A percentile compares a stretch with the other conserved stretches of the same genome.
These are phyloP conservation scores for Porphyrio hochstetteri DNA, from an alignment of 2,113 vertebrate species.

Conservation along the genomic window DNA sequence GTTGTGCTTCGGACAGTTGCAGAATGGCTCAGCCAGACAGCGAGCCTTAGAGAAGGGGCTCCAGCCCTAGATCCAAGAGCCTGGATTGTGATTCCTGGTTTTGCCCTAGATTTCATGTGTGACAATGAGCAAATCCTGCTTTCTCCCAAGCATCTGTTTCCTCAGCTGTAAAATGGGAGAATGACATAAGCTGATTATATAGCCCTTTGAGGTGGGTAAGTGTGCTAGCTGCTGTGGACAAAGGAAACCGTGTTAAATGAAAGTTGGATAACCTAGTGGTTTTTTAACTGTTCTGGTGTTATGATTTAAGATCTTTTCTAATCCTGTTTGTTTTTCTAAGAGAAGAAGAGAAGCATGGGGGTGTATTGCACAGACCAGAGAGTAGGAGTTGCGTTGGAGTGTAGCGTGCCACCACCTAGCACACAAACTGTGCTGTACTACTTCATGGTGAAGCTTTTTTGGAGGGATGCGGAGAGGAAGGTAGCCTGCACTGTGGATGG, in stretches of 20 bases:
- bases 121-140: conserved; percentile 40
- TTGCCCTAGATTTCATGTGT: conserved; percentile 58
- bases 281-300: background rate
- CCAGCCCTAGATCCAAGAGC: background rate
- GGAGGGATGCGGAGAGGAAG: background rate
- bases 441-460: background rate
- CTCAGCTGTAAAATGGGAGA: conserved; percentile 59
- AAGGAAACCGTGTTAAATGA: background rate
- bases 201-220: conserved; percentile 35
- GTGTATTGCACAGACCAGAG: conserved; percentile 10
- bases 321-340: conserved; percentile 35
- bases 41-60: background rate
- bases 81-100: conserved; percentile 53
- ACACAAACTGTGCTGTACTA: background rate
- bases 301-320: conserved; percentile 23
- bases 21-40: background rate
- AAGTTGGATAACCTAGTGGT: conserved; percentile 26
- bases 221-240: conserved; percentile 36
- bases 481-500: background rate
- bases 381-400: conserved; percentile 29
- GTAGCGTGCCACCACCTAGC: background rate
- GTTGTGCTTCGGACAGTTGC: background rate
- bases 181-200: conserved; percentile 57
- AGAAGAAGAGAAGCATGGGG: background rate
- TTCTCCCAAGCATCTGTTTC: conserved; percentile 66